Percentiles rank a stretch among this genome's conserved stretches.
Evolutionary conservation across 2,888 invertebrate species (phyloP).

Genomic region (Eubasilissa splendida): DNA sequence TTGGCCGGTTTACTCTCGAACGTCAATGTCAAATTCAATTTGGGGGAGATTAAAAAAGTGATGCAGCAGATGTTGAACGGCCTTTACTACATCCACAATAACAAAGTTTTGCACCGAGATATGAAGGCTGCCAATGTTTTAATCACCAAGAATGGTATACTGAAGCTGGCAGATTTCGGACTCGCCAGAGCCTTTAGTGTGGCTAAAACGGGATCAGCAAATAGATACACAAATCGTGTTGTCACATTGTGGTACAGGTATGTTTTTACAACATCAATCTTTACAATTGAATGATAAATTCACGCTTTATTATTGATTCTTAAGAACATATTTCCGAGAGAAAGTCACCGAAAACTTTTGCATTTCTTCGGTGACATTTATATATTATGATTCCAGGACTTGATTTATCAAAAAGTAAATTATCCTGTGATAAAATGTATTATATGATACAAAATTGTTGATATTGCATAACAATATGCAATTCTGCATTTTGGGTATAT

Average conservation of each 20-base stretch:
- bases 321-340: background rate
- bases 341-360: background rate
- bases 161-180: conserved; percentile 98
- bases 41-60: conserved; percentile 97
- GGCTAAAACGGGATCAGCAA: conserved; percentile 87
- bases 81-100: conserved; percentile 96
- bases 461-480: no score
- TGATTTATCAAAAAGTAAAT: background rate
- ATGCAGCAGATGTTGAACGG: conserved; percentile 34
- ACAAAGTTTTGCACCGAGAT: conserved; percentile 95
- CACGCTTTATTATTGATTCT: background rate
- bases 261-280: background rate
- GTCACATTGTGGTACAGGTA: conserved; percentile 93
- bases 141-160: conserved; percentile 93
- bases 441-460: no score
- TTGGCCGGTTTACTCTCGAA: conserved; percentile 96
- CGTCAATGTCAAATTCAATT: conserved; percentile 94
- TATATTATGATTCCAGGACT: background rate
- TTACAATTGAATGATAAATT: background rate
- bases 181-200: conserved; percentile 94
- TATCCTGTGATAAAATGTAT: no score
- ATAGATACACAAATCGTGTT: conserved; percentile 97
- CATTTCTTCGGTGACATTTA: background rate
- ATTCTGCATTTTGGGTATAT: no score
- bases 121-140: conserved; percentile 99